These are phyloP conservation scores for Vesta saturnalis DNA, from an alignment of 2,888 invertebrate species.

Conservation along the genomic window DNA sequence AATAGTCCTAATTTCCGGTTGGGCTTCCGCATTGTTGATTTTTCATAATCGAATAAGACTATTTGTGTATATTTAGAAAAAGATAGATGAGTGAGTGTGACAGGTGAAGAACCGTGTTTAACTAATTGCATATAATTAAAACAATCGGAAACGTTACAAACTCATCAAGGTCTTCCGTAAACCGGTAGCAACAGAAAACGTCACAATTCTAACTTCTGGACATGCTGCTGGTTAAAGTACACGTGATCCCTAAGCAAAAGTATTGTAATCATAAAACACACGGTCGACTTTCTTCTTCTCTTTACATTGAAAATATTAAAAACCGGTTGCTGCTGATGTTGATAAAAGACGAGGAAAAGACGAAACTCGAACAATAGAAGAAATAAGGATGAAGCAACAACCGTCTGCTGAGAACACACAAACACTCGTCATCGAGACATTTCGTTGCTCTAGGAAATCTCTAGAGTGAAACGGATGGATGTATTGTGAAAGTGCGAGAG, in stretches of 20 bases:
- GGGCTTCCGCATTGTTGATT: too few relatives aligned
- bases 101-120: neutral
- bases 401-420: conserved; percentile 34
- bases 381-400: conserved; percentile 26
- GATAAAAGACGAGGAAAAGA: conserved; percentile 22
- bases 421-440: conserved; percentile 39
- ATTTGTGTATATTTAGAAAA: too few relatives aligned
- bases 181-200: conserved; percentile 22
- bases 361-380: conserved; percentile 30
- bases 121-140: conserved; percentile 7
- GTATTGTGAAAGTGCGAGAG: conserved; percentile 27
- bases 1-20: too few relatives aligned
- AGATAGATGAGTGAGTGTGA: too few relatives aligned
- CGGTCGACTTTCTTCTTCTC: conserved; percentile 37
- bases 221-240: conserved; percentile 18
- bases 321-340: conserved; percentile 35
- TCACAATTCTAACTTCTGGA: conserved; percentile 32
- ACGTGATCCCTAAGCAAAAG: conserved; percentile 24
- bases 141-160: conserved; percentile 27
- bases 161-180: conserved; percentile 31
- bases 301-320: conserved; percentile 34
- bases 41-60: too few relatives aligned
- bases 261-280: conserved; percentile 39
- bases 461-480: conserved; percentile 21
- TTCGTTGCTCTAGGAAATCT: conserved; percentile 33